phyloP scores from a whole-genome alignment of 2,888 invertebrate genomes.

The Pseudanteris insignis region DNA sequence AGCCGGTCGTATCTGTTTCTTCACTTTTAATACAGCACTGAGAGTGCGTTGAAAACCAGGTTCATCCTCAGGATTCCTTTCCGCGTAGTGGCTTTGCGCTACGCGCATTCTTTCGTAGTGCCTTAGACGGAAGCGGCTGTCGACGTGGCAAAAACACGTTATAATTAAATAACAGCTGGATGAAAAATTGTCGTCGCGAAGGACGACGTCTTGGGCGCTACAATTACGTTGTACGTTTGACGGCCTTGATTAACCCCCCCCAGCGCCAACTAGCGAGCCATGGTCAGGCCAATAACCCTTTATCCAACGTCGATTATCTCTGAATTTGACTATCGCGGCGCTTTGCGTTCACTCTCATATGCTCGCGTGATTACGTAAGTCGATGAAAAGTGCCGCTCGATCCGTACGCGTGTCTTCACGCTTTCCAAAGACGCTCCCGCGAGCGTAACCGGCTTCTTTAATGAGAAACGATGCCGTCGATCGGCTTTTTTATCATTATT shows the following conservation, averaged over 20 bases:
- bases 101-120: conserved; percentile 58
- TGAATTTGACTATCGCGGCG: too few relatives aligned
- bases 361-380: conserved; percentile 50
- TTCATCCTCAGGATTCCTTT: conserved; percentile 63
- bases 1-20: conserved; percentile 11
- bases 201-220: conserved; percentile 25
- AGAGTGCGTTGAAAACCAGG: conserved; percentile 25
- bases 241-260: too few relatives aligned
- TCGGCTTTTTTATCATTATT: conserved; percentile 21
- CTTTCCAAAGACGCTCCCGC: conserved; percentile 61
- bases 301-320: too few relatives aligned
- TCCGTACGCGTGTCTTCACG: conserved; percentile 55
- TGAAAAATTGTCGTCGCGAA: conserved; percentile 27
- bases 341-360: conserved; percentile 39
- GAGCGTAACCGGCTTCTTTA: conserved; percentile 54
- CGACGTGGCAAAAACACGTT: conserved; percentile 46
- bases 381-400: conserved; percentile 37
- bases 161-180: conserved; percentile 37
- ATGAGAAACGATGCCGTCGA: conserved; percentile 38
- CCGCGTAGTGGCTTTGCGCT: conserved; percentile 56
- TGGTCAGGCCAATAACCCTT: too few relatives aligned
- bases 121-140: conserved; percentile 56
- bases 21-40: conserved; percentile 19
- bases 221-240: too few relatives aligned
- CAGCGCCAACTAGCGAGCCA: conserved; percentile 32